These are phyloP conservation scores for Tinea trinotella DNA, from an alignment of 2,888 invertebrate species.

Conservation along the genomic window DNA sequence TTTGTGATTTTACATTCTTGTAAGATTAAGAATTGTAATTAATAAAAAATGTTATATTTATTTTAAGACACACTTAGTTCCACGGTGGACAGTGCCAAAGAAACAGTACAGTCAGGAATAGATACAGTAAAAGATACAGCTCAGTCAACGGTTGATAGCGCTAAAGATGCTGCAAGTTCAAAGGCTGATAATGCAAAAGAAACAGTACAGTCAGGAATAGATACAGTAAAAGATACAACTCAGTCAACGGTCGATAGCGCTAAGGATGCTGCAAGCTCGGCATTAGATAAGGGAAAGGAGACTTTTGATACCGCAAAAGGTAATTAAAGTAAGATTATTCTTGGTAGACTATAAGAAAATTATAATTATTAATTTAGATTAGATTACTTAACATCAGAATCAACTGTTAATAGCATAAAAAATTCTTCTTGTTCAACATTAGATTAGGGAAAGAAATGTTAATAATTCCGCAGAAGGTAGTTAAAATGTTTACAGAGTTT, in stretches of 20 bases:
- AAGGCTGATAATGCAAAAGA: constrained; percentile 39
- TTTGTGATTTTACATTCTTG: too few species aligned
- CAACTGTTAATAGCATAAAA: constrained; percentile 44
- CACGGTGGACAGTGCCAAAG: constrained; percentile 23
- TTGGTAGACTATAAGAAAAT: too few species aligned
- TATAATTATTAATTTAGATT: too few species aligned
- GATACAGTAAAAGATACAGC: constrained; percentile 22
- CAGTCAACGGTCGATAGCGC: constrained; percentile 12
- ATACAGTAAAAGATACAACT: constrained; percentile 27
- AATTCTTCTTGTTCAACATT: constrained; percentile 37
- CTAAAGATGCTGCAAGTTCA: constrained; percentile 20
- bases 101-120: constrained; percentile 22
- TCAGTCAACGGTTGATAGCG: constrained; percentile 37
- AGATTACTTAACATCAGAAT: too few species aligned
- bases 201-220: constrained; percentile 33
- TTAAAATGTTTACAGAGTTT: too few species aligned
- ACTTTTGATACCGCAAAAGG: constrained; percentile 3
- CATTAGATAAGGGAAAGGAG: constrained; percentile 6
- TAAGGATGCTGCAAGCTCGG: constrained; percentile 5
- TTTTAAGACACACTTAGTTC: constrained; percentile 23
- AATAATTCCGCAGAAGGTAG: too few species aligned
- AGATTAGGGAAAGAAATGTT: constrained; percentile 32
- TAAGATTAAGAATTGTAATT: too few species aligned
- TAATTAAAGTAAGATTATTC: background rate
- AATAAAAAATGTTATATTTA: too few species aligned